phyloP scores from a whole-genome alignment of 2,113 vertebrate genomes.

The Scortum barcoo region DNA sequence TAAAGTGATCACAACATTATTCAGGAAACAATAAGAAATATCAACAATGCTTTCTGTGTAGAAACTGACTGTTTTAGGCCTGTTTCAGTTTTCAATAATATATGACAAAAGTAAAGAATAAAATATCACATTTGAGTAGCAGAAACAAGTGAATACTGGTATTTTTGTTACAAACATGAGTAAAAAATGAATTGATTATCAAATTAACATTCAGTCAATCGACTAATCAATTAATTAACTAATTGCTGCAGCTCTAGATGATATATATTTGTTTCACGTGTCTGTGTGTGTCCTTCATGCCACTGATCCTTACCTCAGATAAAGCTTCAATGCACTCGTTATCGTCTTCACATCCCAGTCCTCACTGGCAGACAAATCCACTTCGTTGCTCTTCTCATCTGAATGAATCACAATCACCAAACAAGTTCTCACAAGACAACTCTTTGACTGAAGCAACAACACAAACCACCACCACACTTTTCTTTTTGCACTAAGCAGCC shows the following conservation, averaged over 20 bases:
- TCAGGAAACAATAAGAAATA: no score
- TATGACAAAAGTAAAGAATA: not conserved
- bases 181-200: not conserved
- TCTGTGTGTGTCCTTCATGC: not conserved
- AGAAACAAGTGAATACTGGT: not conserved
- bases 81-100: not conserved
- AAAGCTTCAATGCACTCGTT: constrained; percentile 95
- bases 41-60: not conserved
- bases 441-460: not conserved
- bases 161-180: not conserved
- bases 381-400: constrained; percentile 92
- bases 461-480: constrained; percentile 9
- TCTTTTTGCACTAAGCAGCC: not conserved
- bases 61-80: not conserved
- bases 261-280: not conserved
- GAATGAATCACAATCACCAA: constrained; percentile 33
- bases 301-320: constrained; percentile 88
- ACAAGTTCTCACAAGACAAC: constrained; percentile 25
- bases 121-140: not conserved
- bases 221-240: not conserved
- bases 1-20: not conserved
- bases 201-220: not conserved
- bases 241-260: not conserved
- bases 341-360: constrained; percentile 99
- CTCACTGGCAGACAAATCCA: constrained; percentile 89